These are phyloP conservation scores for Drosophila suzukii DNA, from an alignment of 1,140 invertebrate genomes.

Conservation along the genomic window DNA sequence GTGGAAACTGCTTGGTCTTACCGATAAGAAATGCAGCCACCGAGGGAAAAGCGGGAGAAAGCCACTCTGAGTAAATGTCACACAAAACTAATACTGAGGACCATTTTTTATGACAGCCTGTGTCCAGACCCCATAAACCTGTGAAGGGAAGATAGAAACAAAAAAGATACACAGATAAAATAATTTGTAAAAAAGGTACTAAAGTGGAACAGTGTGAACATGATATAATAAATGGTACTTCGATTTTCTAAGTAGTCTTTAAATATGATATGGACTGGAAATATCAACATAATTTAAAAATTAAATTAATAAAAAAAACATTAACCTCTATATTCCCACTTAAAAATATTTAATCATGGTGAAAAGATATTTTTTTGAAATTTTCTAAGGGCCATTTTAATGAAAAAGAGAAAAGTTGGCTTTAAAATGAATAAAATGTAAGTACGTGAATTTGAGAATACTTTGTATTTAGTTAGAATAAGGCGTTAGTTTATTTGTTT, in stretches of 20 bases:
- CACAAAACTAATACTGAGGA: conserved; percentile 76
- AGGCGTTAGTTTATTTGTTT: too few species aligned
- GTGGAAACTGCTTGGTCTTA: conserved; percentile 40
- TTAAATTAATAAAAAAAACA: not conserved
- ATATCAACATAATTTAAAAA: not conserved
- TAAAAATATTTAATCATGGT: too few species aligned
- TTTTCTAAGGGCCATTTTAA: too few species aligned
- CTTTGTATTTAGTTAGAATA: too few species aligned
- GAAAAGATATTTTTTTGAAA: too few species aligned
- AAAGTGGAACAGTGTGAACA: not conserved
- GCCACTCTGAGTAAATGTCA: conserved; percentile 77
- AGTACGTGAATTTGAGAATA: too few species aligned
- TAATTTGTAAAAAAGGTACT: not conserved
- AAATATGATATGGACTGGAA: too few species aligned
- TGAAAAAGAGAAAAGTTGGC: too few species aligned
- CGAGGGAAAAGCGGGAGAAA: conserved; percentile 13
- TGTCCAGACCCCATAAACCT: conserved; percentile 14
- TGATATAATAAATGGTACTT: not conserved
- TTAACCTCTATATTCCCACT: too few species aligned
- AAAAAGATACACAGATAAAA: conserved; percentile 4
- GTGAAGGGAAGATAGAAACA: not conserved
- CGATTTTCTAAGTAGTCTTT: too few species aligned
- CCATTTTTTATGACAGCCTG: conserved; percentile 78
- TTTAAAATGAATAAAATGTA: too few species aligned
- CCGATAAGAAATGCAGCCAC: conserved; percentile 48